Percentiles rank a stretch among this genome's conserved stretches.
Conservation (phyloP, 2,113 vertebrate genomes). For the Melanostigma gelatinosum region DNA sequence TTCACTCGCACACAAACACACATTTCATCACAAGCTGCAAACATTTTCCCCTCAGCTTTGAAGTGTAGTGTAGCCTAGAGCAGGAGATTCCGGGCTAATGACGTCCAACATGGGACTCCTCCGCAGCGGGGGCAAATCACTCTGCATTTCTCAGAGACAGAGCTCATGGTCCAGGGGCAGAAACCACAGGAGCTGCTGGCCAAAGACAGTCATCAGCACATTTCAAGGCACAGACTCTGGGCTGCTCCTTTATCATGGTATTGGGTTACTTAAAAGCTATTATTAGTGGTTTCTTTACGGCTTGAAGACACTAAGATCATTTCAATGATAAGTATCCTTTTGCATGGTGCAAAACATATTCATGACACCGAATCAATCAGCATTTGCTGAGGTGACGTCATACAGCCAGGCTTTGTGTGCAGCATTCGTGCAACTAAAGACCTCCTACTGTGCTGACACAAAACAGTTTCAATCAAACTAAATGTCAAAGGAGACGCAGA, state of each 20-base stretch:
- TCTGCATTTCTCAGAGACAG: constrained; percentile 48
- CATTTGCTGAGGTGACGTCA: constrained; percentile 27
- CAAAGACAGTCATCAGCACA: constrained; percentile 73
- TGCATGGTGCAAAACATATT: constrained; percentile 15
- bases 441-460: constrained; percentile 23
- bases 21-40: constrained; percentile 62
- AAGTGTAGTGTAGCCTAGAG: constrained; percentile 56
- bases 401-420: constrained; percentile 27
- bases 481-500: background rate
- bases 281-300: constrained; percentile 33
- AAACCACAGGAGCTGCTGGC: constrained; percentile 70
- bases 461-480: constrained; percentile 5
- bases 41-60: constrained; percentile 62
- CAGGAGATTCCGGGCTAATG: constrained; percentile 64
- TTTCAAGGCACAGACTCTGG: constrained; percentile 44
- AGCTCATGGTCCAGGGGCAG: constrained; percentile 69
- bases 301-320: background rate
- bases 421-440: constrained; percentile 22
- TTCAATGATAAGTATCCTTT: constrained; percentile 21
- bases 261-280: constrained; percentile 30
- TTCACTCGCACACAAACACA: constrained; percentile 35
- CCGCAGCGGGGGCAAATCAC: constrained; percentile 53
- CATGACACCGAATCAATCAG: constrained; percentile 28
- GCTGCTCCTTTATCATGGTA: constrained; percentile 35
- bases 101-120: constrained; percentile 61